Evolutionary conservation across 2,888 invertebrate species (phyloP), one percentile per base, ranked within the genome.

Genomic region (Stictocephala bisonia): DNA sequence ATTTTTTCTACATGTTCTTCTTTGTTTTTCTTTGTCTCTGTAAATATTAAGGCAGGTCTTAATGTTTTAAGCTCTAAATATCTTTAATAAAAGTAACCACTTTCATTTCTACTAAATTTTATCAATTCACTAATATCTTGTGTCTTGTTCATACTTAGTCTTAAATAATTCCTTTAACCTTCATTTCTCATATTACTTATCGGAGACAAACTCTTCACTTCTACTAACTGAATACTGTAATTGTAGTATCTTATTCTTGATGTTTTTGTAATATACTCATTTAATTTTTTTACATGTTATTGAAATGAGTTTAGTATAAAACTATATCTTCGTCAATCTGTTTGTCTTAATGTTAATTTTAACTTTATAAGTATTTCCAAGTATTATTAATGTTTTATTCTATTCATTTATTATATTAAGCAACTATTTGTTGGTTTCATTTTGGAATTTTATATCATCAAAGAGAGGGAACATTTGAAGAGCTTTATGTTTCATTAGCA

Each of bases 171-270:
- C n/a, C 41, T 20, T 26, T 41, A n/a, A 26, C 18, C 64, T 64
- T 64, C 41, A 24, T 29, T 60, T 40, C 60, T 40, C 6, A 11
- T 31, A 6, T 44, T 24, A 26, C 64, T 41, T 15, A 20, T 41
- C 26, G 7, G n/a, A 44, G 18, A 41, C 44, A 58, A 56, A 71
- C 70, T 71, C 70, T 71, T 58, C 58, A 71, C 70, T 71, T 44
- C 70, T 35, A 13, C 44, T 44, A 24, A 40, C 41, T 64, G 40
- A 64, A 60, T 29, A 60, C 27, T n/a, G n/a, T n/a, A n/a, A n/a
- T n/a, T n/a, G 40, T 60, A 60, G 27, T 35, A 29, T 64, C 64
- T 64, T 4, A 44, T 44, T 41, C 44, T 44, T 64, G 41, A 44
- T 15, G 41, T 41, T 64, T 41, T 64, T 24, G 24, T 15, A 44